These are phyloP conservation scores for Chaitophorus viminalis DNA, from an alignment of 2,888 invertebrate species.

Conservation along the genomic window DNA sequence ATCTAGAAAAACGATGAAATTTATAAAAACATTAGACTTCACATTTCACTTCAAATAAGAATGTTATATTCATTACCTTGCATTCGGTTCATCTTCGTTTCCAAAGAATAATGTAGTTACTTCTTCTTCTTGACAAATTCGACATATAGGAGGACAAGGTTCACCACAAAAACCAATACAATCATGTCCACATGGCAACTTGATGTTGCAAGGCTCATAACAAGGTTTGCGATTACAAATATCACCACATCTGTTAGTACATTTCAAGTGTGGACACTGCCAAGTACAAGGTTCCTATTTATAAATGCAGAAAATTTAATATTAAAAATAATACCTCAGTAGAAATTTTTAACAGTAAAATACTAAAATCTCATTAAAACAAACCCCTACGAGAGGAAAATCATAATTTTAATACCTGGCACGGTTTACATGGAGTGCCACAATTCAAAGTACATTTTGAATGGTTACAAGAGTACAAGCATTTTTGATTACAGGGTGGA, in stretches of 20 bases:
- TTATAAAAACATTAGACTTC: neutral
- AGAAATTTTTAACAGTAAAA: neutral
- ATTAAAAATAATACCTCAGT: neutral
- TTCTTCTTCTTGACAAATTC: constrained; percentile 70
- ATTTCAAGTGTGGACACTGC: constrained; percentile 62
- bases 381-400: too few species aligned
- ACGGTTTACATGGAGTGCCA: constrained; percentile 68
- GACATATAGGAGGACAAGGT: constrained; percentile 69
- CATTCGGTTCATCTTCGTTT: constrained; percentile 71
- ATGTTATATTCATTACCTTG: constrained; percentile 64
- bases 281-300: constrained; percentile 65
- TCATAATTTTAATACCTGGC: constrained; percentile 63
- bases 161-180: constrained; percentile 65
- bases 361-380: too few species aligned
- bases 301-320: neutral
- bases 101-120: constrained; percentile 69
- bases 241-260: constrained; percentile 63
- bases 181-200: constrained; percentile 62
- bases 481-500: constrained; percentile 71
- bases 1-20: neutral
- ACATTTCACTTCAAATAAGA: neutral
- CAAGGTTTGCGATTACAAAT: constrained; percentile 63
- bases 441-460: constrained; percentile 69
- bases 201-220: constrained; percentile 61
- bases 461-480: constrained; percentile 70